Conservation (phyloP, 2,888 invertebrate species). For the Priapulus caudatus region DNA sequence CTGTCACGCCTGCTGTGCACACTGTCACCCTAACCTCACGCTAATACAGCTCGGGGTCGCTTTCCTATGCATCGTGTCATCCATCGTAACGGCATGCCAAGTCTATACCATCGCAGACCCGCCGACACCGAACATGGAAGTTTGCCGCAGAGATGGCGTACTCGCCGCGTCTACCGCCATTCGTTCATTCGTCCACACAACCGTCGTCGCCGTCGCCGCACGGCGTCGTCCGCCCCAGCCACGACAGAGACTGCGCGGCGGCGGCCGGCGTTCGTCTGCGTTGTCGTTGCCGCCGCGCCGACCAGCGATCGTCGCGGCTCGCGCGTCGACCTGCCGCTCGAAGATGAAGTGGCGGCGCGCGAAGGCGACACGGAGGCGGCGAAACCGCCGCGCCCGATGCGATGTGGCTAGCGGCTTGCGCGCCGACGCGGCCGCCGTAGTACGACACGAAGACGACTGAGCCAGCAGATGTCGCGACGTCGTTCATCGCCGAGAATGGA, state of each 20-base stretch:
- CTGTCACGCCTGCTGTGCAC: too few relatives aligned
- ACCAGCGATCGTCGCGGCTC: neutral
- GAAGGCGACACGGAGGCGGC: conserved; percentile 6
- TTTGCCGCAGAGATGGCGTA: neutral
- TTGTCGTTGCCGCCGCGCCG: too few relatives aligned
- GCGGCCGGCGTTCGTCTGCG: too few relatives aligned
- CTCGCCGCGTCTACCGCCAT: too few relatives aligned
- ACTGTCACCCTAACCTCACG: too few relatives aligned
- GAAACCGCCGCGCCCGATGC: neutral
- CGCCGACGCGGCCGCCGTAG: neutral
- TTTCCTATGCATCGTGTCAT: neutral
- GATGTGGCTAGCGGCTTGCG: neutral
- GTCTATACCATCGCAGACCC: neutral
- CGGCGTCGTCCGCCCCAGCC: too few relatives aligned
- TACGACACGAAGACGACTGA: neutral
- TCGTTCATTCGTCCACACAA: too few relatives aligned
- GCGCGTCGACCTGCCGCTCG: neutral
- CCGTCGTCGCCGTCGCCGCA: too few relatives aligned
- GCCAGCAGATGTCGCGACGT: too few relatives aligned
- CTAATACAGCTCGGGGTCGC: neutral
- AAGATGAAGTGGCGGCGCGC: conserved; percentile 7
- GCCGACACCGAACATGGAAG: neutral
- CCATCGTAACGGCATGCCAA: neutral
- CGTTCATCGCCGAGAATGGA: too few relatives aligned
- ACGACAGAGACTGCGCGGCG: too few relatives aligned